Base-by-base conservation (phyloP, 2,888 invertebrate genomes). In the Leucophora obtusa region DNA sequence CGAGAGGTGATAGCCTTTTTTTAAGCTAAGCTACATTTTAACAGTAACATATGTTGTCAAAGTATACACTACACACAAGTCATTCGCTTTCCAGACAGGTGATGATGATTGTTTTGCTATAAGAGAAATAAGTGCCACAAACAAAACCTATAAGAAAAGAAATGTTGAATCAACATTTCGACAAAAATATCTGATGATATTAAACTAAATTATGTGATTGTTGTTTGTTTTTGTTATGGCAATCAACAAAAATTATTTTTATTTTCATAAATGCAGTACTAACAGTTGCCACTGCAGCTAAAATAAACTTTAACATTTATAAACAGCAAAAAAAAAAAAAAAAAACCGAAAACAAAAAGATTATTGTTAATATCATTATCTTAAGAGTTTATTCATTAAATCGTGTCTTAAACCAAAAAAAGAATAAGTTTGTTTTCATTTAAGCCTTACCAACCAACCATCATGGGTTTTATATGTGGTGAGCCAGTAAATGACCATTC, bases 51-150 rank as follows among this genome's bases (percentile, higher is more conserved):
- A 47, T 71, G 71, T 68, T 78, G 66, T 72, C 60, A 66, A 72
- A 78, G 56, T 59, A 47, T 28, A 66, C 47, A 47, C 71, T 58
- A 70, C 43, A 71, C 53, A 21, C 54, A 62, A 50, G 60, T 78
- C 65, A 65, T 56, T 60, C 38, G 72, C 35, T 72, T 72, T 56
- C 35, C 60, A 78, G 66, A 72, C 77, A 78, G 77, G 77, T 78
- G 77, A 72, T 72, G 71, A 68, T 66, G 77, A 78, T 68, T 71
- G 71, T 71, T 72, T 60, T 66, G 60, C 71, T 68, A 66, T 62
- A 38, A 72, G 60, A 28, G 28, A 66, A 60, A 70, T 65, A 66
- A 77, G 50, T 71, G 54, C 59, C 59, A 54, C 71, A 60, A 59
- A 4, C 51, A 4, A 56, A 56, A 28, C 33, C 33, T 24, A 28